Base-by-base conservation (phyloP, 2,113 vertebrate genomes). In the Passer domesticus region DNA sequence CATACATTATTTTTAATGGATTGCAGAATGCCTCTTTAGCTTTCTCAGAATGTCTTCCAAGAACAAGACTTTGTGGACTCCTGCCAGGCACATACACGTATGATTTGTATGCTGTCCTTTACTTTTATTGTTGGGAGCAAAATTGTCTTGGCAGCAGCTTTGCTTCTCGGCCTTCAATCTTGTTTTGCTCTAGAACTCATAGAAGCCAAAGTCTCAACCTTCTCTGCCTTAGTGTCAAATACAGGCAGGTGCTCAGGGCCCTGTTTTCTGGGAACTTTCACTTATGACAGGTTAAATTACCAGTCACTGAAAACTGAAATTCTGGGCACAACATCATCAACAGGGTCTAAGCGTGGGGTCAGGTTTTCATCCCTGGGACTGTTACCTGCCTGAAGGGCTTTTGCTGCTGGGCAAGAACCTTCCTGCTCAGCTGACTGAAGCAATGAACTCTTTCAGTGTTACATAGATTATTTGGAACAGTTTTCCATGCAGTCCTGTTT, bases 1-100 rank as follows among this genome's bases (percentile, higher is more conserved):
- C 64, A 86, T 84, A 64, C 37, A 62, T 93, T 88, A 72, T 64
- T 96, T 94, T 89, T 94, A 90, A 78, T 91, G 80, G 85, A 73
- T 92, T 95, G 77, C 9, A 11, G 60, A 75, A 52, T 92, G 60
- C 53, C 53, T 93, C 60, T 93, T 72, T 58, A 81, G 69, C 66
- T 94, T 92, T 93, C 86, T 92, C 56, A 78, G 86, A 92, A 90
- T 43, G 53, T 81, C 73, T 94, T 94, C 90, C 80, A 90, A 89
- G 93, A 96, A 81, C 33, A 75, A 90, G 79, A 49, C 44, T 92
- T 85, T 93, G 59, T 89, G 92, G 95, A 75, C 49, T 90, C 64
- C 83, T 93, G 90, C 92, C 93, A 94, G 77, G 73, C n/a, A 33
- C 47, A 64, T 39, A 74, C 75, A 92, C 11, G 0, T 72, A 44